phyloP scores from a whole-genome alignment of 2,888 invertebrate species.

The Ernsta delagoae region DNA sequence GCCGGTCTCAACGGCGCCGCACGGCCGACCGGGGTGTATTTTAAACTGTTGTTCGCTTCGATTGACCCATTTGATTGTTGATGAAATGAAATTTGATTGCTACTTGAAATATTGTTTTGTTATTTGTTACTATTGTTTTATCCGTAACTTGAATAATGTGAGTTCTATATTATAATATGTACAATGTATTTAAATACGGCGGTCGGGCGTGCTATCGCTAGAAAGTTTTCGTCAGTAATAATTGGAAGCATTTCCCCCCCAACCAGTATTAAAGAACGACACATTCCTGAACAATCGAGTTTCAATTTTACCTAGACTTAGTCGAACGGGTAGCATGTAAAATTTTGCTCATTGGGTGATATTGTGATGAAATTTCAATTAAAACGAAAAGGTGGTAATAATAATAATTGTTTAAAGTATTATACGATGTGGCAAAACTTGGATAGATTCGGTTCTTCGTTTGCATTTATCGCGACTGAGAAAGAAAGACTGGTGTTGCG shows the following conservation, averaged over 20 bases:
- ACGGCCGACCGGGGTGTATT: constrained; percentile 14
- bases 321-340: constrained; percentile 57
- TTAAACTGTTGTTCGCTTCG: constrained; percentile 18
- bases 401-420: constrained; percentile 54
- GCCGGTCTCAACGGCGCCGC: constrained; percentile 13
- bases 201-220: constrained; percentile 6
- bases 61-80: constrained; percentile 24
- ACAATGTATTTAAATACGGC: neutral
- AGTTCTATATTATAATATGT: neutral
- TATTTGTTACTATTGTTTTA: constrained; percentile 29
- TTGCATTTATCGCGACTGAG: constrained; percentile 70
- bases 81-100: constrained; percentile 26
- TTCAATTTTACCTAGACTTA: constrained; percentile 61
- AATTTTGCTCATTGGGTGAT: constrained; percentile 78
- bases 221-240: constrained; percentile 22
- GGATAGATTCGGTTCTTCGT: constrained; percentile 44
- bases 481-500: constrained; percentile 71
- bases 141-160: constrained; percentile 14
- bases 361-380: constrained; percentile 58
- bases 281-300: constrained; percentile 80
- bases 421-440: constrained; percentile 74
- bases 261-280: constrained; percentile 74
- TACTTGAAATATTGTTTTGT: constrained; percentile 30
- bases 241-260: constrained; percentile 47
- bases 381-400: constrained; percentile 26